phyloP scores from a whole-genome alignment of 2,888 invertebrate species.

The Marronus borbonicus region DNA sequence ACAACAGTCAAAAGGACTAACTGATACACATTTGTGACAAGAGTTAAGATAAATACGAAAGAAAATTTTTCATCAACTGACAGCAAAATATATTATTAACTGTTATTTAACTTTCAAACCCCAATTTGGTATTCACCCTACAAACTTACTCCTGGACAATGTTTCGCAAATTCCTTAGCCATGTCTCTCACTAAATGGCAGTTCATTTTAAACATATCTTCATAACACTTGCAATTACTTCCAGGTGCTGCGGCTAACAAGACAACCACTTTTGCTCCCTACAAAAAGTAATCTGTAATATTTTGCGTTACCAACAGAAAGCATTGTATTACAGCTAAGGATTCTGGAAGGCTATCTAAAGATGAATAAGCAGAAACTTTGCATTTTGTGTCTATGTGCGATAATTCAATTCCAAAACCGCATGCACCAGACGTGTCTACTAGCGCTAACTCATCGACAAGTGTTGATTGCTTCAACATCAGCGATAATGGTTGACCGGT shows the following conservation, averaged over 20 bases:
- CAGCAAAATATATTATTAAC: no score
- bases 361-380: conserved; percentile 65
- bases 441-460: conserved; percentile 75
- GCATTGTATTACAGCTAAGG: conserved; percentile 10
- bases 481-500: conserved; percentile 74
- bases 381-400: conserved; percentile 71
- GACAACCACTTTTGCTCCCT: conserved; percentile 64
- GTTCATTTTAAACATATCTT: conserved; percentile 64
- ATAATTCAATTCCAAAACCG: conserved; percentile 69
- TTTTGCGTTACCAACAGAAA: neutral
- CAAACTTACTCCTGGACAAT: conserved; percentile 62
- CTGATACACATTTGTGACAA: no score
- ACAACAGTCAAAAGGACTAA: no score
- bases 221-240: conserved; percentile 55
- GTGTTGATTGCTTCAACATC: conserved; percentile 74
- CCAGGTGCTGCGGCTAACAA: conserved; percentile 62
- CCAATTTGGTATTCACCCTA: neutral
- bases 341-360: conserved; percentile 59
- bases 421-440: conserved; percentile 71
- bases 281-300: conserved; percentile 43
- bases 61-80: no score
- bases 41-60: no score
- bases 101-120: no score
- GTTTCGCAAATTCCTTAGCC: conserved; percentile 58
- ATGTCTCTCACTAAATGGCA: conserved; percentile 63